These are phyloP conservation scores for Helicoverpa zea DNA, from an alignment of 1,140 invertebrate species.

Conservation along the genomic window DNA sequence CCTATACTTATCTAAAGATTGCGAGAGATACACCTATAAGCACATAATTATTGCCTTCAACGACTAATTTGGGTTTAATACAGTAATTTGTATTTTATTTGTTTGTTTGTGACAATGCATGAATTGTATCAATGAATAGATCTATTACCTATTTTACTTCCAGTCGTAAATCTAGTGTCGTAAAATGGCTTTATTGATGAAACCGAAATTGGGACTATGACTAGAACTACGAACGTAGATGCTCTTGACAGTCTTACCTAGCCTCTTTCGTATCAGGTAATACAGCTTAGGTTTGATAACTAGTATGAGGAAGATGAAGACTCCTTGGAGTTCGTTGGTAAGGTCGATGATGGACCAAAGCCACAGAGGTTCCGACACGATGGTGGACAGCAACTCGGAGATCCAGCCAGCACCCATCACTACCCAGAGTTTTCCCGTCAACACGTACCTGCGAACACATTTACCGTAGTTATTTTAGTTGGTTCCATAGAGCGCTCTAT, in stretches of 20 bases:
- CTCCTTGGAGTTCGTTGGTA: constrained; percentile 88
- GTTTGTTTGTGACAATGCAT: constrained; percentile 5
- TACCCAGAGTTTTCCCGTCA: constrained; percentile 91
- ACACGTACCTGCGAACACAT: constrained; percentile 38
- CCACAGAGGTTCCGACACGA: constrained; percentile 82
- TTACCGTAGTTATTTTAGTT: not conserved
- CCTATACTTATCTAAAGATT: not conserved
- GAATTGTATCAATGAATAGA: not conserved
- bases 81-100: constrained; percentile 3
- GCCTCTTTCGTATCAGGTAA: constrained; percentile 82
- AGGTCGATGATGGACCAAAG: constrained; percentile 88
- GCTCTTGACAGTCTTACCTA: constrained; percentile 77
- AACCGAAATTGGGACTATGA: not conserved
- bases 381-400: constrained; percentile 88
- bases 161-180: not conserved
- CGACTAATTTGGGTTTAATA: not conserved
- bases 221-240: constrained; percentile 23
- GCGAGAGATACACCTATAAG: no score
- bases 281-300: constrained; percentile 89
- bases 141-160: not conserved
- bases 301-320: constrained; percentile 90
- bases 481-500: no score
- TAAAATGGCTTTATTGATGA: not conserved
- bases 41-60: not conserved
- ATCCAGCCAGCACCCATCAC: constrained; percentile 93